Evolutionary conservation across 1,140 invertebrate genomes (phyloP), one percentile per base, ranked within the genome.

Genomic region (Cecropterus lyciades): DNA sequence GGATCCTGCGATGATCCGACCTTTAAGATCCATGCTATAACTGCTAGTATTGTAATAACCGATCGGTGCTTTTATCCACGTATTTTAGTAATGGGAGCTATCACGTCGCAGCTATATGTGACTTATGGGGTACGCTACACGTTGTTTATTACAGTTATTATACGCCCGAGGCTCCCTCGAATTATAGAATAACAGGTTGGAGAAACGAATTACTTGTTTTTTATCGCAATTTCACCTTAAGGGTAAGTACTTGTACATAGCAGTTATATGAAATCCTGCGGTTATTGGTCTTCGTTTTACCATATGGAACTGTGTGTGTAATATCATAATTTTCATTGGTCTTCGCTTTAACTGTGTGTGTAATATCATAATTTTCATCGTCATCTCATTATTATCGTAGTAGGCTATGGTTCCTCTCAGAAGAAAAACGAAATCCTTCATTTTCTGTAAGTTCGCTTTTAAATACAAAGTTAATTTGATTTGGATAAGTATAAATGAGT

Each of bases 71-170:
- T 37, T 72, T 65, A 69, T 65, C 53, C 45, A 57, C 64, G 64
- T 57, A 68, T 62, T 70, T 73, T 69, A 65, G 65, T 83, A 84
- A 80, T 81, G 73, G 66, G 67, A 70, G 51, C 69, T 60, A 60
- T 67, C 65, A 67, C 70, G 73, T 66, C 69, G 46, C 55, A 46
- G 75, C 70, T 67, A 65, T 70, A 76, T 84, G 84, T 89, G 84
- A 89, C 86, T 89, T 87, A 89, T 89, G 84, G 74, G 65, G 68
- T 55, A 51, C 67, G 40, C 66, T 78, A 75, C 70, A 49, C 57
- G 70, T 74, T 69, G 67, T 82, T 87, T 87, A 89, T 87, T 86
- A 87, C 86, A 78, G 85, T 89, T 84, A 89, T 89, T 89, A 87
- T 73, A 51, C 51, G 80, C 83, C 69, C 62, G 66, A 67, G 77